phyloP scores from a whole-genome alignment of 2,888 invertebrate species.

The Allolobophora icterica region DNA sequence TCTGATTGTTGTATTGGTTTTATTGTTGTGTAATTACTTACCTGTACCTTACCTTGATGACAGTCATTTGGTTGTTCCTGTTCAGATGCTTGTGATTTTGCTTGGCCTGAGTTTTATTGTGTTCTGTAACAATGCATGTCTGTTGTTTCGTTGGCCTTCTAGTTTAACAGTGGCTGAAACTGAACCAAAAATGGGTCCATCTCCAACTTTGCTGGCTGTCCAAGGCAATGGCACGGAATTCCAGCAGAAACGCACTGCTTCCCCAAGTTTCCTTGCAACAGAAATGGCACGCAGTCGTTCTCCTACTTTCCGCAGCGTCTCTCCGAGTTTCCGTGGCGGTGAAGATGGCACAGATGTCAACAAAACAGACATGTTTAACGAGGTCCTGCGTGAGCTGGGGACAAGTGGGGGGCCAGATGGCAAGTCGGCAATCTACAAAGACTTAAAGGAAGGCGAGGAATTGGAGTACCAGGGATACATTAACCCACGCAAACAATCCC shows the following conservation, averaged over 20 bases:
- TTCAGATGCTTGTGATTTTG: not conserved
- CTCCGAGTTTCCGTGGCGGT: not conserved
- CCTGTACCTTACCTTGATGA: not conserved
- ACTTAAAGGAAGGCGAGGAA: conserved; percentile 28
- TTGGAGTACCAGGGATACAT: conserved; percentile 36
- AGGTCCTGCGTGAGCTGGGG: conserved; percentile 19
- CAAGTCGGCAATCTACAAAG: conserved; percentile 27
- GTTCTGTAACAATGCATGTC: conserved; percentile 19
- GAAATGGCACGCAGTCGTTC: conserved; percentile 22
- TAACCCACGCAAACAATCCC: conserved; percentile 53
- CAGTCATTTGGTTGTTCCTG: not conserved
- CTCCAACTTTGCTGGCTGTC: conserved; percentile 43
- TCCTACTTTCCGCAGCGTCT: not conserved
- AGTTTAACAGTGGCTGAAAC: conserved; percentile 24
- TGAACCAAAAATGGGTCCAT: conserved; percentile 27
- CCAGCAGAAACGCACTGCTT: conserved; percentile 8
- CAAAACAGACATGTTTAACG: not conserved
- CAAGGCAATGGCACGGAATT: conserved; percentile 35
- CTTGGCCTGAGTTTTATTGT: not conserved
- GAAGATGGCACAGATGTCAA: conserved; percentile 18
- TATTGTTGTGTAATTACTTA: not conserved
- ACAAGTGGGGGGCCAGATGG: not conserved
- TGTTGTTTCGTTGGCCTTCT: conserved; percentile 20
- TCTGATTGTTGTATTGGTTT: not conserved
- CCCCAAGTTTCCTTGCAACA: not conserved